phyloP scores from a whole-genome alignment of 2,888 invertebrate genomes.

The Hypercompe scribonia region DNA sequence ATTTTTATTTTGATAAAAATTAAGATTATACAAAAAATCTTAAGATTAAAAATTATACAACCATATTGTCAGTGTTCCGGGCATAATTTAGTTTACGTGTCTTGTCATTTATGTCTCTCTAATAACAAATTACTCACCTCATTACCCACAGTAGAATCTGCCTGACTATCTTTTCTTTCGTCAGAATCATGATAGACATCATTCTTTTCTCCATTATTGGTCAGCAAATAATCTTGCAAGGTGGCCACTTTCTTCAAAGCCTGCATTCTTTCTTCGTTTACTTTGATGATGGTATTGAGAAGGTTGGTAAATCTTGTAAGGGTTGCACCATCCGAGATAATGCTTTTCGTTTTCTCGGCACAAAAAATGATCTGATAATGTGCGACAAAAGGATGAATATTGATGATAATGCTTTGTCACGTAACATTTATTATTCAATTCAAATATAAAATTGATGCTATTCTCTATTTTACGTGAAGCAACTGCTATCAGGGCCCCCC shows the following conservation, averaged over 20 bases:
- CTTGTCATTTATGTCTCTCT: background rate
- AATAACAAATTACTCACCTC: background rate
- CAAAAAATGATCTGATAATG: slow-evolving; percentile 3
- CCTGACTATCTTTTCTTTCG: slow-evolving; percentile 17
- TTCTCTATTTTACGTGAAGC: too few relatives aligned
- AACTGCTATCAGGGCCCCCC: too few relatives aligned
- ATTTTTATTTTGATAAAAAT: background rate
- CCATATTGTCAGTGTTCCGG: background rate
- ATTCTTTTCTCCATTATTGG: slow-evolving; percentile 38
- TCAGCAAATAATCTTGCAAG: slow-evolving; percentile 53
- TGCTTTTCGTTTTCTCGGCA: background rate
- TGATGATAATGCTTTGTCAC: background rate
- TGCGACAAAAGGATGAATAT: background rate
- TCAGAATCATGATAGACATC: slow-evolving; percentile 33
- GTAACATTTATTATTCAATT: too few relatives aligned
- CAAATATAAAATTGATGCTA: too few relatives aligned
- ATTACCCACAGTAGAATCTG: too few relatives aligned
- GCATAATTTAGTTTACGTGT: background rate
- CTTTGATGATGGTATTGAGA: slow-evolving; percentile 54
- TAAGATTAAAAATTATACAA: background rate
- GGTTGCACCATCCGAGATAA: background rate
- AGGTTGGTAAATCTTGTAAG: slow-evolving; percentile 39
- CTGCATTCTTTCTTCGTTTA: slow-evolving; percentile 59
- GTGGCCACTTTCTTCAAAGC: slow-evolving; percentile 51
- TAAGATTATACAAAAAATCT: too few relatives aligned